phyloP scores from a whole-genome alignment of 2,888 invertebrate genomes.

The Pachymerium ferrugineum region DNA sequence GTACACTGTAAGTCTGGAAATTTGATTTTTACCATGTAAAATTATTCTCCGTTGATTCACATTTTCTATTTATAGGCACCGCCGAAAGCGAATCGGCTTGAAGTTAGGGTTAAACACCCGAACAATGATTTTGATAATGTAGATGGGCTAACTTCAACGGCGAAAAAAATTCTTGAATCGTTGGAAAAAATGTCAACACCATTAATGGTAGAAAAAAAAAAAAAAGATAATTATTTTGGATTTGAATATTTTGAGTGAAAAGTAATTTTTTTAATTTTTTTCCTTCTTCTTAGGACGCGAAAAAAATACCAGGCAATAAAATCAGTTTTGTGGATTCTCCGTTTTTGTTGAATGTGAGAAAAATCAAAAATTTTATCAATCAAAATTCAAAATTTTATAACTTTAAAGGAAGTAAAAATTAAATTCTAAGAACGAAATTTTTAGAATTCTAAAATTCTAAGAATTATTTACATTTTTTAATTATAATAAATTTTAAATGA shows the following conservation, averaged over 20 bases:
- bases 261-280: not conserved
- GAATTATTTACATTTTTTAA: too few relatives aligned
- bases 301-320: not conserved
- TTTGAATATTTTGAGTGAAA: not conserved
- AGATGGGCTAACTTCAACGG: conserved; percentile 60
- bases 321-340: not conserved
- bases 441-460: too few relatives aligned
- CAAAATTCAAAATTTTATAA: not conserved
- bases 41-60: not conserved
- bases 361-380: too few relatives aligned
- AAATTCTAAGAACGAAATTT: too few relatives aligned
- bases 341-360: not conserved
- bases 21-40: conserved; percentile 20
- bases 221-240: not conserved
- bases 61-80: conserved; percentile 29
- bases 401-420: not conserved
- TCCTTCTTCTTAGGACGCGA: not conserved
- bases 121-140: conserved; percentile 41
- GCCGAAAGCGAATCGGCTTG: conserved; percentile 38
- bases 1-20: conserved; percentile 28
- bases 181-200: conserved; percentile 78
- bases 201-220: conserved; percentile 49
- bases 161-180: conserved; percentile 69
- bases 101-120: conserved; percentile 45
- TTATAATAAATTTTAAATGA: too few relatives aligned